Evolutionary conservation across 2,888 invertebrate species (phyloP).

Genomic region (Marronus borbonicus): DNA sequence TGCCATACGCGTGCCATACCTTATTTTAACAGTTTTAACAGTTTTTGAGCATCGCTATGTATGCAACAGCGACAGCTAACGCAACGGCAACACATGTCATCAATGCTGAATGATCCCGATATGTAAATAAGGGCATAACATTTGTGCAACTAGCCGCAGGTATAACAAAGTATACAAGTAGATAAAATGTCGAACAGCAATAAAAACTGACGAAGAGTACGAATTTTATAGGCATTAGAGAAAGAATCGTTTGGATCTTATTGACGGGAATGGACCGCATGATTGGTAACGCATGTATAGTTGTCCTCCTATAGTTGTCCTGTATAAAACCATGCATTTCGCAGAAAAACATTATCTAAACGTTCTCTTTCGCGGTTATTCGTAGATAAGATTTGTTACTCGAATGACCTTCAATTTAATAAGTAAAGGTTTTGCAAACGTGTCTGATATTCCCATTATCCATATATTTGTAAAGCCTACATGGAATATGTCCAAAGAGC

Average conservation of each 20-base stretch:
- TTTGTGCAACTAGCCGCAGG: constrained; percentile 31
- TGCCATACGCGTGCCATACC: constrained; percentile 39
- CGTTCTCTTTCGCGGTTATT: too few species aligned
- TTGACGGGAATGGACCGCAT: background rate
- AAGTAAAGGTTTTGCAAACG: too few species aligned
- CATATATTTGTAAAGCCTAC: too few species aligned
- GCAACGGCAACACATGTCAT: constrained; percentile 32
- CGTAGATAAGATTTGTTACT: too few species aligned
- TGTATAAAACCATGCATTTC: too few species aligned
- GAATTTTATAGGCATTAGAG: constrained; percentile 14
- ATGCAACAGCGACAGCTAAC: constrained; percentile 17
- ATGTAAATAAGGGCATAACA: constrained; percentile 36
- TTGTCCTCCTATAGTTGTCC: background rate
- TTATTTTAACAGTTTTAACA: constrained; percentile 45
- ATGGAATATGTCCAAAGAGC: too few species aligned
- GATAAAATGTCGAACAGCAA: constrained; percentile 3
- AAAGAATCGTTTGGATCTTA: background rate
- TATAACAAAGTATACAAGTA: constrained; percentile 9
- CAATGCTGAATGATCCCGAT: constrained; percentile 40
- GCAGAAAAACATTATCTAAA: too few species aligned
- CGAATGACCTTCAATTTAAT: too few species aligned
- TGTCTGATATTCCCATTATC: too few species aligned
- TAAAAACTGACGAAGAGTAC: constrained; percentile 23
- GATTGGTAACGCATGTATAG: background rate
- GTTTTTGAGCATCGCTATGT: constrained; percentile 38